Evolutionary conservation across 2,888 invertebrate species (phyloP).

Genomic region (Pantelozetes paolii): DNA sequence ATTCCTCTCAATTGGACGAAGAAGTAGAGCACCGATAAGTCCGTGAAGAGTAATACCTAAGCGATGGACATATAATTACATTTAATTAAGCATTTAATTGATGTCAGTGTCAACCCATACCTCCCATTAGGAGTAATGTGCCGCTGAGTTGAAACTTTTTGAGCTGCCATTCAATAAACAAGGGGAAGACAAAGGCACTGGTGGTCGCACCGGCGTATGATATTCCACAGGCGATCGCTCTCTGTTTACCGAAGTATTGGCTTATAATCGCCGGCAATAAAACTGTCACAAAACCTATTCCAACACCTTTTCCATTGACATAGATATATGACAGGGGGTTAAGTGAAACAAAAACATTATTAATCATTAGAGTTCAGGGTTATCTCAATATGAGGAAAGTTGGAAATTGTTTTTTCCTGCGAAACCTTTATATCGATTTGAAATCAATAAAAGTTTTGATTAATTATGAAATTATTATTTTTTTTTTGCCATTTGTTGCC

Average conservation of each 20-base stretch:
- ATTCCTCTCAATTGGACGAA: background rate
- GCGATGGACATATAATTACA: background rate
- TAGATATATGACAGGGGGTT: background rate
- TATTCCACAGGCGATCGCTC: conserved; percentile 45
- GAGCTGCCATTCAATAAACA: conserved; percentile 42
- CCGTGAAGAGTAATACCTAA: conserved; percentile 21
- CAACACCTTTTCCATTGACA: conserved; percentile 41
- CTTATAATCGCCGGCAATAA: conserved; percentile 45
- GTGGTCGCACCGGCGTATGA: conserved; percentile 45
- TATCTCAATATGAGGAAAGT: too few species aligned
- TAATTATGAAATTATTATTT: too few species aligned
- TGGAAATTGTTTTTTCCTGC: too few species aligned
- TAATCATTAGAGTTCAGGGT: too few species aligned
- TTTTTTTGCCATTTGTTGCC: too few species aligned
- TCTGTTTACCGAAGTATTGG: conserved; percentile 44
- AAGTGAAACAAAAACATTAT: background rate
- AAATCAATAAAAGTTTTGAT: too few species aligned
- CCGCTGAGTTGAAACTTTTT: conserved; percentile 43
- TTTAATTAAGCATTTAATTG: background rate
- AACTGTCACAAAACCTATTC: conserved; percentile 45
- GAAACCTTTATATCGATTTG: too few species aligned
- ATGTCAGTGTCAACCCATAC: background rate
- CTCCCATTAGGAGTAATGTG: conserved; percentile 45
- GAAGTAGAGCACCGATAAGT: conserved; percentile 30
- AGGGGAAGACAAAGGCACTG: conserved; percentile 46